Evolutionary conservation across 2,888 invertebrate species (phyloP), one percentile per base, ranked within the genome.

Genomic region (Drosophila hamatofila): DNA sequence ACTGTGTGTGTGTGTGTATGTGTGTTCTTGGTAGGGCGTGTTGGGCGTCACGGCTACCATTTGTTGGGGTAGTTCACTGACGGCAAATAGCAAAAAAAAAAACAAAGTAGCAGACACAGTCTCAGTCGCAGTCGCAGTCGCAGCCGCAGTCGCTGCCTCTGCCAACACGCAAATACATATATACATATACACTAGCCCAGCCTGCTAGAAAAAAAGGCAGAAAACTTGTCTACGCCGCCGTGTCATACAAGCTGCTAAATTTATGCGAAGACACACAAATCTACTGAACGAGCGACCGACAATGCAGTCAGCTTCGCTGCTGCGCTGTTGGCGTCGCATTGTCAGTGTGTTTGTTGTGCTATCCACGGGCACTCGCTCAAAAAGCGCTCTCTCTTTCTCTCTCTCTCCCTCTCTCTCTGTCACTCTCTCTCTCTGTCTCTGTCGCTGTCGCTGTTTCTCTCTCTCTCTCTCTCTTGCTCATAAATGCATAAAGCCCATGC

Each of bases 181-280:
- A 49, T 27, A 52, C 51, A 51, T 3, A 41, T 14, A 39, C 48
- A 39, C 46, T 46, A 25, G 6, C 21, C 59, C 33, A 66, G 42
- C 39, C 30, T 63, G 35, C 57, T 78, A 37, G 65, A 64, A 60
- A 68, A 46, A 35, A 42, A 39, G 21, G 21, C 42, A 62, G 75
- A 81, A 88, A 79, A 85, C 86, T 79, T 85, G 83, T 88, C 83
- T 83, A 80, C 76, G 54, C 83, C 64, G 86, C 68, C 81, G 69
- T 81, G 79, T 85, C 83, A 79, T 75, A 81, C 87, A 83, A 86
- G 90, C 81, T 83, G 89, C 83, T 90, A 89, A 91, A 91, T 91
- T 91, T 91, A 91, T 91, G 91, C 91, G 85, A 91, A 91, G 91
- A 83, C 91, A 91, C 90, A 91, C 84, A 91, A 91, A 91, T 91